phyloP scores from a whole-genome alignment of 2,113 vertebrate species.

The Chloropsis hardwickii region DNA sequence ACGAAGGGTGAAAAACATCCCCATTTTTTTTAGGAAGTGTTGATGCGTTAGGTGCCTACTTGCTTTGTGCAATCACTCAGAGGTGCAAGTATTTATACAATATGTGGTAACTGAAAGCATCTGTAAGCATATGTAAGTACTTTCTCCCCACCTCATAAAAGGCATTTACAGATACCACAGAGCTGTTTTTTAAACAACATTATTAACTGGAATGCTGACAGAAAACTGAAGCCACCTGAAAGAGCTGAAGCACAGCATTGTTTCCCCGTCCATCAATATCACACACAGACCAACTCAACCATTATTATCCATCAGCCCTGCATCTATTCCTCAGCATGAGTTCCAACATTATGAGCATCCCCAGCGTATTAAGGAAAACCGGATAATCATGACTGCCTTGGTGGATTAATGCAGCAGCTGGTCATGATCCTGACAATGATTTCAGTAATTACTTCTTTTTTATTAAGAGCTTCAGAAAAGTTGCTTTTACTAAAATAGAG shows the following conservation, averaged over 20 bases:
- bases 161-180: not conserved
- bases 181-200: not conserved
- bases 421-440: not conserved
- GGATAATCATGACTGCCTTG: not conserved
- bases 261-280: not conserved
- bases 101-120: not conserved
- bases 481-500: not conserved
- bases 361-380: fast-evolving
- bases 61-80: not conserved
- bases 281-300: not conserved
- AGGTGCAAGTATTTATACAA: not conserved
- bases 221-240: not conserved
- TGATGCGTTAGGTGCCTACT: not conserved
- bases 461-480: not conserved
- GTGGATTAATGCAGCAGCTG: not conserved
- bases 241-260: not conserved
- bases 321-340: not conserved
- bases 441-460: not conserved
- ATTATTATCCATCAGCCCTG: not conserved
- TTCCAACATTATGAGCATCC: not conserved
- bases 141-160: not conserved
- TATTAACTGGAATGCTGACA: not conserved
- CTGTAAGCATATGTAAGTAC: not conserved
- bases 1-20: not conserved
- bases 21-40: not conserved